A percentile compares a stretch with the other conserved stretches of the same genome.
phyloP scores from a whole-genome alignment of 2,113 vertebrate genomes.

The Melierax canorus region DNA sequence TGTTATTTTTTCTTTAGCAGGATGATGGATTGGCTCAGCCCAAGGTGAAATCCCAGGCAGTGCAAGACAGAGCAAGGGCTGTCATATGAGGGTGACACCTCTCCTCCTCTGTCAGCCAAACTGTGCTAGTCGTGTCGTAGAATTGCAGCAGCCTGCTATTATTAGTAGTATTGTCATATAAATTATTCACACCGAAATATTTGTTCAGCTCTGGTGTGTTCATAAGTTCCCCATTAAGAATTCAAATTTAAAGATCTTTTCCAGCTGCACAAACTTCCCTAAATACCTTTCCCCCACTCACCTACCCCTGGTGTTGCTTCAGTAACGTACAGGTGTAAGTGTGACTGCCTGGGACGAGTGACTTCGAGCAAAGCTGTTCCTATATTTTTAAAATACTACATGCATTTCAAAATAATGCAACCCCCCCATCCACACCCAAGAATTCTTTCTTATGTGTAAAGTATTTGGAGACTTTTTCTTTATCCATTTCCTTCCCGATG shows the following conservation, averaged over 20 bases:
- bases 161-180: not conserved
- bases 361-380: not conserved
- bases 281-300: not conserved
- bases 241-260: conserved; percentile 33
- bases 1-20: not conserved
- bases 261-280: conserved; percentile 33
- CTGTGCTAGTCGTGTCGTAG: fast-evolving
- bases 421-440: not conserved
- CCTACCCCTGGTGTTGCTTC: not conserved
- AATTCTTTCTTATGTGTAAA: not conserved
- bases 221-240: conserved; percentile 18
- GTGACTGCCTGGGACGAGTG: not conserved
- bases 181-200: conserved; percentile 11
- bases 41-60: not conserved
- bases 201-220: not conserved
- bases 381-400: not conserved
- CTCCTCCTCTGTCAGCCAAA: not conserved
- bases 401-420: not conserved
- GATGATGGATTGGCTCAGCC: conserved; percentile 15
- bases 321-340: not conserved
- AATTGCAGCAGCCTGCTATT: not conserved
- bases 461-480: not conserved
- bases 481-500: not conserved
- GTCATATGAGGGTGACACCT: not conserved
- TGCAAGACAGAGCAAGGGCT: not conserved